Conservation (phyloP, 30 jellyfish, hydroid and myxozoan genomes). For the Aurelia sp. region DNA sequence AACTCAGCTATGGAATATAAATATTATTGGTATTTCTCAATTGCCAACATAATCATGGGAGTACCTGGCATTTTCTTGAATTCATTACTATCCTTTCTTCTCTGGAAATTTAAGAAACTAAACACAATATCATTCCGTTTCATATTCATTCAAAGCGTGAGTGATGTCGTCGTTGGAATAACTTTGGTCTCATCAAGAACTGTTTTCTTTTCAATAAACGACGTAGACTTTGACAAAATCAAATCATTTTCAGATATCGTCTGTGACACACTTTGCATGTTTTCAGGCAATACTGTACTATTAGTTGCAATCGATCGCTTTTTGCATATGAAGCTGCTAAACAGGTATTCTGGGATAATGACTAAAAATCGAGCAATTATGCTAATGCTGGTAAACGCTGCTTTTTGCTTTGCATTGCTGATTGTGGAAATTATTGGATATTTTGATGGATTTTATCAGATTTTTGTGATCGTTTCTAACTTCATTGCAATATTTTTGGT, state of each 20-base stretch:
- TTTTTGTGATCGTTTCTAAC: neutral
- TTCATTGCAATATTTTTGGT: conserved; percentile 17
- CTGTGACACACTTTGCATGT: conserved; percentile 34
- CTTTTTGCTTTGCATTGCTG: neutral
- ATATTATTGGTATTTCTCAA: neutral
- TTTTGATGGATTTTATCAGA: neutral
- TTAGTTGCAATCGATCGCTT: conserved; percentile 51
- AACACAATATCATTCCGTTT: conserved; percentile 21
- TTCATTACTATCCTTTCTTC: conserved; percentile 13
- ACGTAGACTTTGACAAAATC: neutral
- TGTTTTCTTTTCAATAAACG: neutral
- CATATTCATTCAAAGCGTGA: conserved; percentile 12
- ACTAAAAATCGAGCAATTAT: conserved; percentile 23
- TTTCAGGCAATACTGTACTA: conserved; percentile 25
- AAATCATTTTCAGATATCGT: conserved; percentile 18
- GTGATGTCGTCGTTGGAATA: conserved; percentile 19
- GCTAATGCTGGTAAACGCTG: conserved; percentile 10
- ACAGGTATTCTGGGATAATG: conserved; percentile 39
- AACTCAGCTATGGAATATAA: neutral
- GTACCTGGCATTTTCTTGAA: conserved; percentile 3
- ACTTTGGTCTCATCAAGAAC: conserved; percentile 16
- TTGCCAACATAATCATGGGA: neutral
- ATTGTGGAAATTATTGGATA: neutral
- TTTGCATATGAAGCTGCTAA: conserved; percentile 46
- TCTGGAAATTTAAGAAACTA: conserved; percentile 30